Percentiles rank a stretch among this genome's conserved stretches.
These are phyloP conservation scores for Onychostruthus taczanowskii DNA, from an alignment of 2,113 vertebrate genomes.

Conservation along the genomic window DNA sequence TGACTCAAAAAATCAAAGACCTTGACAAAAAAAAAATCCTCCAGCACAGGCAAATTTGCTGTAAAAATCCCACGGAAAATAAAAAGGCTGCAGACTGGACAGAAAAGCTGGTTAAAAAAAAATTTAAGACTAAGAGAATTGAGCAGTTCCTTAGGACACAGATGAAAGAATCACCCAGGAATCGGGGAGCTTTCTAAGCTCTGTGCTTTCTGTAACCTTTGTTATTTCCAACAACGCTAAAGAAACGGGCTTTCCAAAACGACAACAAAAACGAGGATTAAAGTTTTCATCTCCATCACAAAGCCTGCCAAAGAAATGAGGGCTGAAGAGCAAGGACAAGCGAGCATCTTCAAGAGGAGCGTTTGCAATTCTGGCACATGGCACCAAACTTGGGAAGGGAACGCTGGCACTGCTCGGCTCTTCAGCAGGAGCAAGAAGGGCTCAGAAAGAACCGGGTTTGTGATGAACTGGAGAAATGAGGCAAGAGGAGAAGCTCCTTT, in stretches of 20 bases:
- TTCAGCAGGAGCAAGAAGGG: neutral
- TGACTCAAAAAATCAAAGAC: neutral
- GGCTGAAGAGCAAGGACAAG: neutral
- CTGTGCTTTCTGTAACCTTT: neutral
- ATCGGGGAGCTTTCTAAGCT: neutral
- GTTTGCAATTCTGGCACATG: neutral
- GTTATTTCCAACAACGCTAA: neutral
- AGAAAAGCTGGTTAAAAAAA: neutral
- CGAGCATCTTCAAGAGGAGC: neutral
- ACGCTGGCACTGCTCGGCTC: neutral
- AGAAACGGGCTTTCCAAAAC: neutral
- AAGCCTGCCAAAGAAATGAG: neutral
- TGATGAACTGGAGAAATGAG: neutral
- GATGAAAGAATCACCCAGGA: neutral
- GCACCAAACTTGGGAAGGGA: neutral
- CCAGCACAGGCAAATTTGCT: neutral
- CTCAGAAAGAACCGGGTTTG: neutral
- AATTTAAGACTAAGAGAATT: neutral
- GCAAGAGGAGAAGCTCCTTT: neutral
- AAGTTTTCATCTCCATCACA: neutral
- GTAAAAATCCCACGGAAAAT: neutral
- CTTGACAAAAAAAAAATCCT: neutral
- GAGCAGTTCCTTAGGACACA: neutral
- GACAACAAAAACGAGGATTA: neutral
- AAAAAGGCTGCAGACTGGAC: neutral